Conservation (phyloP, 2,797 vertebrate genomes). For the Pampus argenteus region DNA sequence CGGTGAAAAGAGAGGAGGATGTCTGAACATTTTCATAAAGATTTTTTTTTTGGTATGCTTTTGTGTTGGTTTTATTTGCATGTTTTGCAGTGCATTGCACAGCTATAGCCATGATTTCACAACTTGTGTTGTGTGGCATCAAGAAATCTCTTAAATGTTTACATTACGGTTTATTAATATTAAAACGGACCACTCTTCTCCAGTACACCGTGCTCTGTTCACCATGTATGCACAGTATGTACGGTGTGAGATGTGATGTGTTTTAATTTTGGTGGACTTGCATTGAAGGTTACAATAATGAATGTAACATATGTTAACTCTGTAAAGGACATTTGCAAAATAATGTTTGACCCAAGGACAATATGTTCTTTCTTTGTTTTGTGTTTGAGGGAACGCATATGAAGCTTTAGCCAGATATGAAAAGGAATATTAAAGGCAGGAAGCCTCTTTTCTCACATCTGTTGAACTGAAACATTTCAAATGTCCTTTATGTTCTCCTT, state of each 20-base stretch:
- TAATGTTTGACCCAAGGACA: background rate
- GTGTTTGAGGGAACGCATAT: background rate
- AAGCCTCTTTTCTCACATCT: background rate
- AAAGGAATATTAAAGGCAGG: background rate
- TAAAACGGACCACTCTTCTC: no score
- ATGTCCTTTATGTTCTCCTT: background rate
- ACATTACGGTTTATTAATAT: no score
- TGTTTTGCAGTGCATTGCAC: background rate
- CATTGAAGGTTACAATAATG: no score
- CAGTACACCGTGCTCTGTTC: no score
- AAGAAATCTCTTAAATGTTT: no score
- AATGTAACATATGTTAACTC: conserved; percentile 1
- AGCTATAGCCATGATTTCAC: background rate
- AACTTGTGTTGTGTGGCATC: no score
- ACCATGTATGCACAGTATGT: no score
- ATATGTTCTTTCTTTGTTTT: background rate
- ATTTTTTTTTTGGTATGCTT: background rate
- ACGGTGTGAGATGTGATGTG: no score
- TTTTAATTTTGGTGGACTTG: no score
- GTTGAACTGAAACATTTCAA: conserved; percentile 8
- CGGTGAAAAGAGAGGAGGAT: conserved; percentile 7
- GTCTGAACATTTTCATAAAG: conserved; percentile 22
- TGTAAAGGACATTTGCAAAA: background rate
- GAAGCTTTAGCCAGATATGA: background rate
- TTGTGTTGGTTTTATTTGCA: background rate